phyloP scores from a whole-genome alignment of 2,113 vertebrate species.

The Ammospiza caudacuta region DNA sequence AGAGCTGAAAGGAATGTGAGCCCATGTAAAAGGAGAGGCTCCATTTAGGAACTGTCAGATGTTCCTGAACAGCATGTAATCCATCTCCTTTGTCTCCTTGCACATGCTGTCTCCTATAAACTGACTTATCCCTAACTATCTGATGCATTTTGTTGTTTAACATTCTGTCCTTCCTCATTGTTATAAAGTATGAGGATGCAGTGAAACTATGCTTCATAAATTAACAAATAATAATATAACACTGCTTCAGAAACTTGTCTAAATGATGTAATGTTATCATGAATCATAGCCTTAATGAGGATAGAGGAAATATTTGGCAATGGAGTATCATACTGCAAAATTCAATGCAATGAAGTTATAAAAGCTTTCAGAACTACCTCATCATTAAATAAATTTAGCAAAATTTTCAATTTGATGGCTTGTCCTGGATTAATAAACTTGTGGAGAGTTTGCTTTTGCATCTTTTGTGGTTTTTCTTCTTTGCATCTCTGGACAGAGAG shows the following conservation, averaged over 20 bases:
- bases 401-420: conserved; percentile 46
- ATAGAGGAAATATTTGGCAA: conserved; percentile 50
- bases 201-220: conserved; percentile 52
- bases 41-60: conserved; percentile 4
- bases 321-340: conserved; percentile 33
- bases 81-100: background rate
- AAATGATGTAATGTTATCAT: conserved; percentile 54
- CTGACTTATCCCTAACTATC: background rate
- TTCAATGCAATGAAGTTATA: conserved; percentile 37
- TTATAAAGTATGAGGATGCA: background rate
- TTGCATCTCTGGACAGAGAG: background rate
- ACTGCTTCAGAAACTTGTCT: conserved; percentile 57
- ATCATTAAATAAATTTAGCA: conserved; percentile 33
- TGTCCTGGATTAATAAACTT: background rate
- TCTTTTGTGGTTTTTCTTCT: background rate
- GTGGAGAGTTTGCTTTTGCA: background rate
- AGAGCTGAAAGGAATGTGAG: background rate
- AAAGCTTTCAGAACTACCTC: conserved; percentile 2
- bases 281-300: conserved; percentile 61
- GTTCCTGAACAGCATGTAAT: background rate
- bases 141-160: conserved; percentile 3
- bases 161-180: conserved; percentile 15
- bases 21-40: background rate
- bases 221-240: conserved; percentile 68
- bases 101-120: background rate